A percentile compares a stretch with the other conserved stretches of the same genome.
phyloP scores from a whole-genome alignment of 2,888 invertebrate genomes.

The Sylvicola cinctus region DNA sequence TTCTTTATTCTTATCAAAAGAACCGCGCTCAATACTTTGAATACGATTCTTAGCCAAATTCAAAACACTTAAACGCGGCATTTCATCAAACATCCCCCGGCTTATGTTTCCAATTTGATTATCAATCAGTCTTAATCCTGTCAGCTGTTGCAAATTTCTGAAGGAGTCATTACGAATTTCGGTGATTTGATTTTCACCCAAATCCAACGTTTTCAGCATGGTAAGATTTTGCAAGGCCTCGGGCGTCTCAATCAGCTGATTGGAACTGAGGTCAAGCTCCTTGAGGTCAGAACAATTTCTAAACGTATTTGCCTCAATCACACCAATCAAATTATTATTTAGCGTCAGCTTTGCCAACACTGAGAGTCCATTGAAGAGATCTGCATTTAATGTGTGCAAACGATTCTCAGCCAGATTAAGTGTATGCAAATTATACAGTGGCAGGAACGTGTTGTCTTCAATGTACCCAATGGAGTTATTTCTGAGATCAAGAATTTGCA shows the following conservation, averaged over 20 bases:
- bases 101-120: slow-evolving; percentile 74
- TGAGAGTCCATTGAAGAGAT: slow-evolving; percentile 64
- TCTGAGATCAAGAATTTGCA: slow-evolving; percentile 67
- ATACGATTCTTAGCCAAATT: slow-evolving; percentile 82
- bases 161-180: slow-evolving; percentile 69
- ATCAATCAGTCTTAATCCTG: slow-evolving; percentile 70
- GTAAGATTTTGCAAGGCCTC: slow-evolving; percentile 62
- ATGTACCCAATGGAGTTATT: slow-evolving; percentile 79
- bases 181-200: slow-evolving; percentile 80
- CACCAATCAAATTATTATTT: slow-evolving; percentile 66
- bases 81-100: slow-evolving; percentile 69
- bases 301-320: slow-evolving; percentile 60
- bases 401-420: slow-evolving; percentile 76
- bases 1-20: slow-evolving; percentile 60
- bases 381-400: slow-evolving; percentile 58
- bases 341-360: slow-evolving; percentile 66
- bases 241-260: slow-evolving; percentile 62
- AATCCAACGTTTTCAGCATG: slow-evolving; percentile 68
- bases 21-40: slow-evolving; percentile 61
- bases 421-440: slow-evolving; percentile 73
- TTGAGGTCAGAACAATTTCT: slow-evolving; percentile 74
- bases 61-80: slow-evolving; percentile 64
- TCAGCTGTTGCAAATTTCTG: slow-evolving; percentile 65
- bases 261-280: slow-evolving; percentile 74
- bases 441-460: slow-evolving; percentile 70